Base-by-base conservation (phyloP, 2,797 vertebrate species). In the Cuniculus paca region DNA sequence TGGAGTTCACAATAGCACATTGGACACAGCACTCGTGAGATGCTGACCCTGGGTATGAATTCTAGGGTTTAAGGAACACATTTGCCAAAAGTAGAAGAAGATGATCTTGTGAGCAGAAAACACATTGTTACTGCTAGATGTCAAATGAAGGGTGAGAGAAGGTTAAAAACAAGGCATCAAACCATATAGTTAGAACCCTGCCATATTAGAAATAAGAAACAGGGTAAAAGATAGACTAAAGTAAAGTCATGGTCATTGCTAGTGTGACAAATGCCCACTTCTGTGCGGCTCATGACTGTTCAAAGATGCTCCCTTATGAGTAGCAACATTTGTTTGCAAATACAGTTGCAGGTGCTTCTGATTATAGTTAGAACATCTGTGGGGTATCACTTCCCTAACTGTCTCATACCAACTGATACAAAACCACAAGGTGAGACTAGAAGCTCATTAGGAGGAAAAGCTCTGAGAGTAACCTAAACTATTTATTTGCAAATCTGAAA, bases 271-370 rank as follows among this genome's bases (percentile, higher is more conserved):
- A 58, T 5, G 4, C 24, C 31, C 85, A 54, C 42, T 12, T 68
- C 88, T 68, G 14, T 28, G 11, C 65, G 28, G 68, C 36, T 84
- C 50, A 0, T 24, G 63, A 9, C 34, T 70, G 50, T 63, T 80
- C 81, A 58, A 50, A 88, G 61, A 72, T 74, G n/a, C 5, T 34
- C 5, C 88, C 26, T 68, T n/a, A 7, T 42, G 11, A 63, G 14
- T 28, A 79, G n/a, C 10, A 17, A 16, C 5, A 42, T n/a, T 63
- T 89, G 70, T 86, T 75, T 89, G 28, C 84, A 84, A 95, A 93
- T 58, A 56, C 1, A 74, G 2, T 68, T 42, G 36, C 20, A 63
- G 31, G 63, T 58, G 19, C 26, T 60, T 31, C 28, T 24, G 61
- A 50, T 58, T 78, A 26, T 36, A 74, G 28, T n/a, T 34, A 79